Evolutionary conservation across 2,888 invertebrate genomes (phyloP), one percentile per base, ranked within the genome.

Genomic region (Proisotoma minuta): DNA sequence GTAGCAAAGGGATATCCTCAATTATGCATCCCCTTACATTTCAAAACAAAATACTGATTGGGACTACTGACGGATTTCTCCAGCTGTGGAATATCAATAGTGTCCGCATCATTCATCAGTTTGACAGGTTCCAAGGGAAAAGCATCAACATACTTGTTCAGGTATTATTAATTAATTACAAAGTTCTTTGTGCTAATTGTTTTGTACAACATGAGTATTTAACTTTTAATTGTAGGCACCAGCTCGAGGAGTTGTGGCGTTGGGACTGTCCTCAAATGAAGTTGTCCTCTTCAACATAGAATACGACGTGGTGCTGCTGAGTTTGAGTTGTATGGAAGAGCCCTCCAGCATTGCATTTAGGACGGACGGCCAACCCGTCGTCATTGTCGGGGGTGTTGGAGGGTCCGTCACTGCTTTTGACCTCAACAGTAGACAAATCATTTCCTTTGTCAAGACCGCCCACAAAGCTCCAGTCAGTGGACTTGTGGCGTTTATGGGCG

Each of bases 341-440:
- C 88, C 96, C 0, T 88, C 89, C 3, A 83, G 85, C 12, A 83
- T 98, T 49, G 83, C 91, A 1, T 98, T 97, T 76, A 84, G 95
- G 72, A 86, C 87, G 57, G 95, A 96, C 77, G 91, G 87, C 2
- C 83, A 83, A 40, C 88, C 92, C 0, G 84, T 94, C 2, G 88
- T 97, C 89, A 86, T 89, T 0, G 87, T 90, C 2, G 91, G 91
- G 0, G 89, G 88, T 77, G 78, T 82, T 3, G 80, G 83, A 49
- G 98, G 99, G 0, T 89, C 93, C 75, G 83, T 98, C 71, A 91
- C 92, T 0, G 83, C 97, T 76, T 99, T 98, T 98, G 87, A 97
- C 79, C 81, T 99, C 48, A 91, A 69, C 62, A 66, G 67, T 70
- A 57, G 15, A 28, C n/a, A 18, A 18, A 26, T 27, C 4, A 56